Conservation (phyloP, 2,797 vertebrate genomes). For the Octomys mimax region DNA sequence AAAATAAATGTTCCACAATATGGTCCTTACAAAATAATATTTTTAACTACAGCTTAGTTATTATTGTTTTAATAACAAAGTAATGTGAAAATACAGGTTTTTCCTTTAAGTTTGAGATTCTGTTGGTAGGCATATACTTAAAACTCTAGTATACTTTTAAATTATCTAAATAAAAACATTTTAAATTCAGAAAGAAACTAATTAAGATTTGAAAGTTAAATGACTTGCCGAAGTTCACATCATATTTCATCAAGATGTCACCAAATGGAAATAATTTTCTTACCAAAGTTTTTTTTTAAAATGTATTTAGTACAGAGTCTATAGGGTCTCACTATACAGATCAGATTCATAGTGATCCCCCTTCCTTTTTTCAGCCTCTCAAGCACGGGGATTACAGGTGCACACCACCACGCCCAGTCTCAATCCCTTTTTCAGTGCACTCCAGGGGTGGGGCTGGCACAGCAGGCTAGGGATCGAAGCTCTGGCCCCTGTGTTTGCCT, state of each 20-base stretch:
- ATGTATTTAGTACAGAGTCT: too few relatives aligned
- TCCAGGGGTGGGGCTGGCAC: too few relatives aligned
- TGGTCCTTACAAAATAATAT: not conserved
- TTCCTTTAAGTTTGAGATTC: not conserved
- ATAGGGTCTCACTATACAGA: too few relatives aligned
- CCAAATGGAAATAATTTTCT: not conserved
- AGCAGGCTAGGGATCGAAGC: too few relatives aligned
- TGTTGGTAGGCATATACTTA: not conserved
- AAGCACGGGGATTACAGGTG: too few relatives aligned
- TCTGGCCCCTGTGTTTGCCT: too few relatives aligned
- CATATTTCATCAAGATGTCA: not conserved
- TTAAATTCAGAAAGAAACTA: not conserved
- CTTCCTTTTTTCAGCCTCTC: too few relatives aligned
- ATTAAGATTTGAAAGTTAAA: not conserved
- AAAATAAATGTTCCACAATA: not conserved
- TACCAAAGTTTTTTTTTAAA: not conserved
- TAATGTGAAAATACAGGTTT: not conserved
- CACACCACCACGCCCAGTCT: too few relatives aligned
- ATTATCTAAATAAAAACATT: not conserved
- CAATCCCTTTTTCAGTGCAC: too few relatives aligned
- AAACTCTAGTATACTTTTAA: not conserved
- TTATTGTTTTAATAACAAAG: not conserved
- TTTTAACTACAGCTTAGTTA: not conserved
- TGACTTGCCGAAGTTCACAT: not conserved
- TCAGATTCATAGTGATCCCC: too few relatives aligned